Base-by-base conservation (phyloP, 2,113 vertebrate species). In the Lichenostomus cassidix region DNA sequence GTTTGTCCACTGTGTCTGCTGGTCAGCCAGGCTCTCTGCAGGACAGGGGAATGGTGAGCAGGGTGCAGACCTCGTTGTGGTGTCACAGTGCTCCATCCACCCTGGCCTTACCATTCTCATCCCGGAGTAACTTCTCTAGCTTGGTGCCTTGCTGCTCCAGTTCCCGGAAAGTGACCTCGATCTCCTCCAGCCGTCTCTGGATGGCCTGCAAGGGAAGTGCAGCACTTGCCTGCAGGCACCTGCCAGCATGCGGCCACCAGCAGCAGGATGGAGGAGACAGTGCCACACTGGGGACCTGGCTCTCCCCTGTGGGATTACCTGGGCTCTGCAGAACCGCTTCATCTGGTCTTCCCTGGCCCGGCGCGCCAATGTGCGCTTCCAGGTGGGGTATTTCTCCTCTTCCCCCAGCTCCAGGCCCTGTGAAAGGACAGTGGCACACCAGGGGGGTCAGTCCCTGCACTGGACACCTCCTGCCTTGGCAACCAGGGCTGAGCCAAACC, bases 141-240 rank as follows among this genome's bases (percentile, higher is more conserved):
- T 87, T 90, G 25, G 97, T 97, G 17, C 99, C 99, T 71, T 98
- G 97, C 3, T 98, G 97, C 95, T 99, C 99, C 96, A 99, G 96
- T 10, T 99, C 98, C 69, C 98, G 98, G 93, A 99, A 98, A 1
- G 97, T 98, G 94, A 98, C 98, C 64, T 99, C 99, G 1, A 99
- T 99, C 96, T 99, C 99, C 83, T 99, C 98, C 89, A 99, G 98
- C 28, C 99, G 97, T 75, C 99, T 97, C 97, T 99, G 99, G 96
- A 99, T 98, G 71, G 98, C 97, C 99, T 99, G 97, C 0, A 28
- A 82, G 46, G 53, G 74, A 92, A 67, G 10, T 52, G 82, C 71
- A 78, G 42, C 0, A 3, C 24, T 84, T 2, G 2, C 42, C 42
- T 7, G 3, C 0, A 15, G 46, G 33, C 63, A 74, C 33, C 69